phyloP scores from a whole-genome alignment of 2,797 vertebrate species.

The Clangula hyemalis region DNA sequence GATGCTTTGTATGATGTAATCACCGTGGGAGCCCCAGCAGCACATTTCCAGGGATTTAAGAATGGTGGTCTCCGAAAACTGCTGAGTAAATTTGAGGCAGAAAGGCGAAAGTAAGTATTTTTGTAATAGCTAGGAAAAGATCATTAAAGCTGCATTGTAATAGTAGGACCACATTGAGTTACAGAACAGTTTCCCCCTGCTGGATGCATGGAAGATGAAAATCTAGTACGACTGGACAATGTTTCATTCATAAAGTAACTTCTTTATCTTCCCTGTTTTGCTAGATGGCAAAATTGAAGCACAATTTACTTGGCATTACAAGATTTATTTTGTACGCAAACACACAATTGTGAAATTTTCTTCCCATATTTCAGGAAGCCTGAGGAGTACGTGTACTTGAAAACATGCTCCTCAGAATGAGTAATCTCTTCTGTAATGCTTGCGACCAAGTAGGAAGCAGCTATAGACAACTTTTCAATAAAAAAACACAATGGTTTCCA shows the following conservation, averaged over 20 bases:
- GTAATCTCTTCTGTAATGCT: neutral
- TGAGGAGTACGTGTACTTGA: neutral
- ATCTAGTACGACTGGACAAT: neutral
- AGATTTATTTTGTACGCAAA: neutral
- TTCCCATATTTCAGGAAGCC: neutral
- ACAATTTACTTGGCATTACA: neutral
- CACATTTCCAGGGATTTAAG: constrained; percentile 97
- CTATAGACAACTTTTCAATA: neutral
- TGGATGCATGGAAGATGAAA: neutral
- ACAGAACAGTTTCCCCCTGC: neutral
- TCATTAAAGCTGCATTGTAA: neutral
- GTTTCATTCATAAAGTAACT: neutral
- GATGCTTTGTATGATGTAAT: constrained; percentile 94
- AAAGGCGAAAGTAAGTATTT: constrained; percentile 92
- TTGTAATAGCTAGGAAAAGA: neutral
- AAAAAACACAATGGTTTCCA: neutral
- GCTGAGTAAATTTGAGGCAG: constrained; percentile 90
- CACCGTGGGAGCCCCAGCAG: constrained; percentile 94
- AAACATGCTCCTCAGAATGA: neutral
- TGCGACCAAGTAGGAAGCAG: neutral
- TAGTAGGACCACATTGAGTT: neutral
- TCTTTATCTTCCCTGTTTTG: neutral
- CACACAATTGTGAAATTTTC: neutral
- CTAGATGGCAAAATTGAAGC: neutral
- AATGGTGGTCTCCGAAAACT: constrained; percentile 93